phyloP scores from a whole-genome alignment of 2,888 invertebrate species.

The Athalia cordata region DNA sequence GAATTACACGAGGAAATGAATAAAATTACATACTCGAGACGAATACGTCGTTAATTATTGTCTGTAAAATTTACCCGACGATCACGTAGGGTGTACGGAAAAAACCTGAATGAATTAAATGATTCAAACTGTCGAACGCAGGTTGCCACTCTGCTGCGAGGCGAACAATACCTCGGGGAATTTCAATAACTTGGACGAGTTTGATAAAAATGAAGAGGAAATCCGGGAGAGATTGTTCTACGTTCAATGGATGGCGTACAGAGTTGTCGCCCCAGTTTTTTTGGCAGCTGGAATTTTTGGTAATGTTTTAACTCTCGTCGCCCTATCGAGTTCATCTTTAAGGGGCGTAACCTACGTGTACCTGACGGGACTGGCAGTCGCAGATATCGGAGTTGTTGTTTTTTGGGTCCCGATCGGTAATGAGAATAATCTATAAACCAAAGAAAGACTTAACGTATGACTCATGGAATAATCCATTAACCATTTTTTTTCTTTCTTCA shows the following conservation, averaged over 20 bases:
- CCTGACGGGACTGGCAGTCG: slow-evolving; percentile 71
- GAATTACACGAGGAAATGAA: neutral
- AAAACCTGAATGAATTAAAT: neutral
- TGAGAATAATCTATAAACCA: neutral
- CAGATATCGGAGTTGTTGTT: slow-evolving; percentile 73
- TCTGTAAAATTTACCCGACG: neutral
- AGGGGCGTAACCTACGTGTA: slow-evolving; percentile 74
- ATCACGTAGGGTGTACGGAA: neutral
- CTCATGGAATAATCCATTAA: neutral
- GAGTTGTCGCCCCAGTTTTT: slow-evolving; percentile 70
- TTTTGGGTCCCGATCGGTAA: slow-evolving; percentile 66
- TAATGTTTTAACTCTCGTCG: slow-evolving; percentile 73
- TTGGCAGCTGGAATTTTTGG: slow-evolving; percentile 73
- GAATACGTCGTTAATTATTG: no score
- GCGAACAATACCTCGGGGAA: slow-evolving; percentile 33
- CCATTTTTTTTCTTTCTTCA: neutral
- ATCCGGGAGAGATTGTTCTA: slow-evolving; percentile 17
- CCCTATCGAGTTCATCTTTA: slow-evolving; percentile 73
- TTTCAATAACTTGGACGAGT: slow-evolving; percentile 18
- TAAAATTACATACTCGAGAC: no score
- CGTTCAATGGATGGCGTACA: slow-evolving; percentile 49
- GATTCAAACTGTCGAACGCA: neutral
- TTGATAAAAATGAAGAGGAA: slow-evolving; percentile 14
- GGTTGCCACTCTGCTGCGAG: slow-evolving; percentile 37
- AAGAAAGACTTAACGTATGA: neutral